Evolutionary conservation across 2,888 invertebrate genomes (phyloP).

Genomic region (Pycnomerus fuliginosus): DNA sequence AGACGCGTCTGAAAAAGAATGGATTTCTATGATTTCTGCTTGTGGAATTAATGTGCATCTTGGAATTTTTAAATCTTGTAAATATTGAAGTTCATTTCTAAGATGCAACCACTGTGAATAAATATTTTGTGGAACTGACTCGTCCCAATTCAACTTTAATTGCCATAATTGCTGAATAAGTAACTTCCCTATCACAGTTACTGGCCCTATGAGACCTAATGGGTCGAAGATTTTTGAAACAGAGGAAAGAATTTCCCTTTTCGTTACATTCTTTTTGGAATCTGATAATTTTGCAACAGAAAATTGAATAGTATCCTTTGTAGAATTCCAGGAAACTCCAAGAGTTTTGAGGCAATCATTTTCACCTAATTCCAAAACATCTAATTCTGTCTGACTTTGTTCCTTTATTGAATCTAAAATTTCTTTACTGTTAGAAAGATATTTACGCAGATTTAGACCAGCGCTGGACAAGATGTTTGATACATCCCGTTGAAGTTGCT

Average conservation of each 20-base stretch:
- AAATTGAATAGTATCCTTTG: background rate
- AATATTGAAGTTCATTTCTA: background rate
- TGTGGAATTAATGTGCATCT: background rate
- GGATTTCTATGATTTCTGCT: background rate
- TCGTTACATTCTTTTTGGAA: background rate
- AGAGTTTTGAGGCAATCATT: background rate
- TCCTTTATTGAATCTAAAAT: too few relatives aligned
- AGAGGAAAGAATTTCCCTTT: background rate
- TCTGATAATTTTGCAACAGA: background rate
- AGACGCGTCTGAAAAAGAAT: background rate
- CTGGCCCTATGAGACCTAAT: background rate
- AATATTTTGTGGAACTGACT: background rate
- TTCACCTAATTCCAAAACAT: background rate
- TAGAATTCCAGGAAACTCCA: background rate
- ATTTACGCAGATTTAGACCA: background rate
- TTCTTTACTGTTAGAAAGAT: background rate
- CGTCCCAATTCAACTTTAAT: background rate
- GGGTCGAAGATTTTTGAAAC: background rate
- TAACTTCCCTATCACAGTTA: background rate
- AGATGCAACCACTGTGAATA: background rate
- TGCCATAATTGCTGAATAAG: background rate
- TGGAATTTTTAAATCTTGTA: background rate
- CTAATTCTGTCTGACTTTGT: too few relatives aligned
- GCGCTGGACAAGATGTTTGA: background rate
- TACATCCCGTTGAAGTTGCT: background rate